These are phyloP conservation scores for Ichneumoninae sp. DNA, from an alignment of 2,888 invertebrate genomes.

Conservation along the genomic window DNA sequence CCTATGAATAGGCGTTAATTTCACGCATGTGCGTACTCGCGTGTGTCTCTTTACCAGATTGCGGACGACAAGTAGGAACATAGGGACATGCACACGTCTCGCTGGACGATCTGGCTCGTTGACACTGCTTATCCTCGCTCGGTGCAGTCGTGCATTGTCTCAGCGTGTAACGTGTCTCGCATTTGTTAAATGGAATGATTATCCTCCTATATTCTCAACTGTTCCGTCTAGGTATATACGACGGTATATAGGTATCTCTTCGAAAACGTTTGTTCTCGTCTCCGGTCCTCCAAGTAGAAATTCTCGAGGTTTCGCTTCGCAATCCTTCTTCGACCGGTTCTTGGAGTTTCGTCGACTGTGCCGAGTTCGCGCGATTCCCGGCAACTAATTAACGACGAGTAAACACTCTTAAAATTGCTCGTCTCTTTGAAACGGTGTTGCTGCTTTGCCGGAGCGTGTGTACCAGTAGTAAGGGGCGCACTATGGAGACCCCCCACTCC, in stretches of 20 bases:
- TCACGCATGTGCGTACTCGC: not conserved
- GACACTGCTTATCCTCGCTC: not conserved
- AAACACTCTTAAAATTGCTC: conserved; percentile 11
- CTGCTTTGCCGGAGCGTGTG: not conserved
- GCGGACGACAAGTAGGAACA: no score
- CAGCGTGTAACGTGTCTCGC: not conserved
- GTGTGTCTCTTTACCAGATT: not conserved
- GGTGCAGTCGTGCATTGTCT: not conserved
- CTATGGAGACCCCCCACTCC: no score
- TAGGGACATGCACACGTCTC: no score
- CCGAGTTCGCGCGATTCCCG: not conserved
- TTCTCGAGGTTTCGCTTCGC: not conserved
- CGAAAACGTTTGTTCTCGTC: not conserved
- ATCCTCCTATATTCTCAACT: not conserved
- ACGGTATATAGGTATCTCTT: not conserved
- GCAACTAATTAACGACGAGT: conserved; percentile 42
- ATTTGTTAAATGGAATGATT: not conserved
- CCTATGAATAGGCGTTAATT: not conserved
- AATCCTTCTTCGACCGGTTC: not conserved
- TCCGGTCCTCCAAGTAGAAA: not conserved
- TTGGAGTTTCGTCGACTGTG: not conserved
- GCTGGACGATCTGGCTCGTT: not conserved
- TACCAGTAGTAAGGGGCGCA: no score
- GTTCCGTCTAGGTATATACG: not conserved
- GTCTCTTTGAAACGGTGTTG: not conserved